Evolutionary conservation across 2,797 vertebrate species (phyloP).

Genomic region (Acomys russatus): DNA sequence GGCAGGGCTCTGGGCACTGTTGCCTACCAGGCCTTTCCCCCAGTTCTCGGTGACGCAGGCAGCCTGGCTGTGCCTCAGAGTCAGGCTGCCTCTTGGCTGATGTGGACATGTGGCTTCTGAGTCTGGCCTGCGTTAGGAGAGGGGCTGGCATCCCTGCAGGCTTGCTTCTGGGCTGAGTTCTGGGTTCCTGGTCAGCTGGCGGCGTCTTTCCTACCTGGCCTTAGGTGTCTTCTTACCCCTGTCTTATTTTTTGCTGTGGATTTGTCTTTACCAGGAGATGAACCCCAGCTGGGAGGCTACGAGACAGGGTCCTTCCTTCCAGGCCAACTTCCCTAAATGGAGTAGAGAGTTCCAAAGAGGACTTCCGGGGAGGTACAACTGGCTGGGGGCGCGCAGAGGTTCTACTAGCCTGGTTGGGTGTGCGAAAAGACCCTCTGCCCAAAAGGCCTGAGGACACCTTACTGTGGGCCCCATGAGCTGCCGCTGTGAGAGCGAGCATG

Average conservation of each 20-base stretch:
- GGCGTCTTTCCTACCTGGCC: neutral
- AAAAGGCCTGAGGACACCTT: neutral
- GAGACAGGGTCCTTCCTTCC: neutral
- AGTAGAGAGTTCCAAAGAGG: neutral
- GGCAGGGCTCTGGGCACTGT: slow-evolving; percentile 20
- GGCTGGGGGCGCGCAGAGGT: neutral
- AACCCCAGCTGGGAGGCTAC: neutral
- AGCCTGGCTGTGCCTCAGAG: slow-evolving; percentile 25
- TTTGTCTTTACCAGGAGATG: neutral
- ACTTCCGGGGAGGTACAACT: neutral
- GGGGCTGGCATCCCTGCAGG: rapidly evolving
- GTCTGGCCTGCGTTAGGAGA: neutral
- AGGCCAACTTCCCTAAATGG: neutral
- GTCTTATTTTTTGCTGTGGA: neutral
- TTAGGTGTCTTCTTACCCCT: neutral
- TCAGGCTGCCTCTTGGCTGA: slow-evolving; percentile 46
- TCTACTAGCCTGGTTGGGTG: neutral
- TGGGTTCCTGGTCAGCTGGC: neutral
- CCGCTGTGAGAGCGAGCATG: neutral
- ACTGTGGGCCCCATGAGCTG: neutral
- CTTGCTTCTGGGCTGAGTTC: neutral
- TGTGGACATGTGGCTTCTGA: neutral
- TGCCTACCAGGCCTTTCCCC: slow-evolving; percentile 70
- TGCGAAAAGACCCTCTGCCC: neutral
- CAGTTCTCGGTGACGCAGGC: slow-evolving; percentile 50